A percentile compares a stretch with the other conserved stretches of the same genome.
Evolutionary conservation across 2,888 invertebrate species (phyloP).

Genomic region (Lacanobia oleracea): DNA sequence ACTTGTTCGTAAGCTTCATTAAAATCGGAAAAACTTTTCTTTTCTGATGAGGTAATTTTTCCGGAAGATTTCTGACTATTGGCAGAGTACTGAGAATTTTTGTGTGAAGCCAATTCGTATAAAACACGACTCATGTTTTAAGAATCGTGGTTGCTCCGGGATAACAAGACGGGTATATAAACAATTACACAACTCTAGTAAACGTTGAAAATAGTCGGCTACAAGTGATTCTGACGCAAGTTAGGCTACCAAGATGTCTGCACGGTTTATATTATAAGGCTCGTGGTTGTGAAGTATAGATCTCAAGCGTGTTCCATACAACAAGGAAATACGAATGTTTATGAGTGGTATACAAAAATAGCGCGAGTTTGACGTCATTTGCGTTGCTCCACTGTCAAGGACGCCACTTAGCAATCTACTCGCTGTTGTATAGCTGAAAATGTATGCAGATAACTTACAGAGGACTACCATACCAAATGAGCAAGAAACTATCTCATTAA

Average conservation of each 20-base stretch:
- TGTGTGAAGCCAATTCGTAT: slow-evolving; percentile 1
- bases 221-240: slow-evolving; percentile 43
- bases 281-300: slow-evolving; percentile 43
- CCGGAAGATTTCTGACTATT: slow-evolving; percentile 13
- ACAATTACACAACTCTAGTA: slow-evolving; percentile 25
- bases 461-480: background rate
- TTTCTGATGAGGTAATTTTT: slow-evolving; percentile 14
- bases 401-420: slow-evolving; percentile 45
- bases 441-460: slow-evolving; percentile 37
- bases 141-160: slow-evolving; percentile 16
- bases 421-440: slow-evolving; percentile 33
- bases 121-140: slow-evolving; percentile 17
- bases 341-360: slow-evolving; percentile 67
- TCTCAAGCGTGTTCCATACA: slow-evolving; percentile 45
- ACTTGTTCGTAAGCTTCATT: slow-evolving; percentile 6
- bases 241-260: slow-evolving; percentile 23
- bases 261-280: slow-evolving; percentile 31
- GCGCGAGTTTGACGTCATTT: slow-evolving; percentile 64
- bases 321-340: slow-evolving; percentile 71
- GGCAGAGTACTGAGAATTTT: slow-evolving; percentile 20
- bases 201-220: slow-evolving; percentile 24
- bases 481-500: background rate
- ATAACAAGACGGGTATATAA: slow-evolving; percentile 16
- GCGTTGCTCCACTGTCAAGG: slow-evolving; percentile 69
- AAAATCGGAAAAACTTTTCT: slow-evolving; percentile 27